Evolutionary conservation across 2,113 vertebrate genomes (phyloP).

Genomic region (Daubentonia madagascariensis): DNA sequence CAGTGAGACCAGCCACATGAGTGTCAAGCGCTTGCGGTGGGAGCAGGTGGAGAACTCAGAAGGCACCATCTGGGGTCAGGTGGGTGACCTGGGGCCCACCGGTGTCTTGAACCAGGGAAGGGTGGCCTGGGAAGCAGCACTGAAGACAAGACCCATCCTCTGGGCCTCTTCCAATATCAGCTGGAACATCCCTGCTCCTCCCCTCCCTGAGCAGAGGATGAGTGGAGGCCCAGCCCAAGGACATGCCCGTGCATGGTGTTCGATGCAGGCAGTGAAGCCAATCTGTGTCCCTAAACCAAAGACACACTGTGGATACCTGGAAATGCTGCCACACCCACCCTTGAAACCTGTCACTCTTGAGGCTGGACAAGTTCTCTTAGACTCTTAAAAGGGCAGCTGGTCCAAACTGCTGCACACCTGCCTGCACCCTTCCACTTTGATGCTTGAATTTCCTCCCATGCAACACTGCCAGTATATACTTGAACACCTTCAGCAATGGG

Average conservation of each 20-base stretch:
- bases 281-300: background rate
- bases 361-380: background rate
- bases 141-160: background rate
- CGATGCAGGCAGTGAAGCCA: background rate
- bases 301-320: background rate
- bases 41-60: conserved; percentile 99
- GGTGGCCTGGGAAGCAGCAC: background rate
- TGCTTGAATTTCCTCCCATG: background rate
- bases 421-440: background rate
- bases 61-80: conserved; percentile 99
- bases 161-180: background rate
- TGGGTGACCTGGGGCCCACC: conserved; percentile 64
- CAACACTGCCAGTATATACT: background rate
- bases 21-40: conserved; percentile 97
- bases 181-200: background rate
- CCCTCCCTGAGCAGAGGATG: background rate
- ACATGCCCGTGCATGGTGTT: background rate
- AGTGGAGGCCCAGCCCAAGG: background rate
- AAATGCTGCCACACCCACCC: background rate
- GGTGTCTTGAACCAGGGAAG: background rate
- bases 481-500: background rate
- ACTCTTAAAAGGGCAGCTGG: background rate
- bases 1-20: conserved; percentile 96
- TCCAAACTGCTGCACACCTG: background rate
- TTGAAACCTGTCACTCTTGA: background rate